phyloP scores from a whole-genome alignment of 2,888 invertebrate genomes.

The Limnephilus auricula region DNA sequence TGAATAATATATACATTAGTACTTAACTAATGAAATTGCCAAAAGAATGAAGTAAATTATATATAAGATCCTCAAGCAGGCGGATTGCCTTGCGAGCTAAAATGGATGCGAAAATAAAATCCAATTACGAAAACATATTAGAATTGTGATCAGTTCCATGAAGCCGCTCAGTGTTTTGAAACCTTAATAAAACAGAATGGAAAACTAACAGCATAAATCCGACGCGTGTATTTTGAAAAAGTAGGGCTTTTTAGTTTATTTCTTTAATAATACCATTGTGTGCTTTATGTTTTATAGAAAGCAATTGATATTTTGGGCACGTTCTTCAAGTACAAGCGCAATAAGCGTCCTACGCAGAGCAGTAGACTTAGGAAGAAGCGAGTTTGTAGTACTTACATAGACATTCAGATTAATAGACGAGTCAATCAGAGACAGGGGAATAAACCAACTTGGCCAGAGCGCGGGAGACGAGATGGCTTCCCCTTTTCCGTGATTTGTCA shows the following conservation, averaged over 20 bases:
- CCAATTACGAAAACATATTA: conserved; percentile 30
- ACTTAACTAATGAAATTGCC: background rate
- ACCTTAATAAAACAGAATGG: background rate
- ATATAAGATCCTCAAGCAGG: background rate
- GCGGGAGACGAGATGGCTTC: too few species aligned
- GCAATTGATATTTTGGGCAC: background rate
- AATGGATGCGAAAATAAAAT: conserved; percentile 18
- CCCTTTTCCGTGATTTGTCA: too few species aligned
- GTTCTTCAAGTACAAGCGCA: background rate
- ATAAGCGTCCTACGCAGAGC: background rate
- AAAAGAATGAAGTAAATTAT: conserved; percentile 9
- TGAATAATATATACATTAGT: conserved; percentile 3
- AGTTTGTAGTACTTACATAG: background rate
- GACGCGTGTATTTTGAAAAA: background rate
- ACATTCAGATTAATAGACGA: too few species aligned
- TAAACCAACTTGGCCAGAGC: too few species aligned
- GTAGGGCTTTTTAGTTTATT: background rate
- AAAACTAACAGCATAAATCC: background rate
- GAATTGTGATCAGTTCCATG: background rate
- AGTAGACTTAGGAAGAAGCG: background rate
- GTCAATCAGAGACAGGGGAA: too few species aligned
- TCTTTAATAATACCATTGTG: background rate
- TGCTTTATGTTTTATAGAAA: background rate
- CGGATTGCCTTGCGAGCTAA: background rate
- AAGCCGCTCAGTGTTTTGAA: background rate